phyloP scores from a whole-genome alignment of 2,797 vertebrate genomes.

The Tympanoctomys barrerae region DNA sequence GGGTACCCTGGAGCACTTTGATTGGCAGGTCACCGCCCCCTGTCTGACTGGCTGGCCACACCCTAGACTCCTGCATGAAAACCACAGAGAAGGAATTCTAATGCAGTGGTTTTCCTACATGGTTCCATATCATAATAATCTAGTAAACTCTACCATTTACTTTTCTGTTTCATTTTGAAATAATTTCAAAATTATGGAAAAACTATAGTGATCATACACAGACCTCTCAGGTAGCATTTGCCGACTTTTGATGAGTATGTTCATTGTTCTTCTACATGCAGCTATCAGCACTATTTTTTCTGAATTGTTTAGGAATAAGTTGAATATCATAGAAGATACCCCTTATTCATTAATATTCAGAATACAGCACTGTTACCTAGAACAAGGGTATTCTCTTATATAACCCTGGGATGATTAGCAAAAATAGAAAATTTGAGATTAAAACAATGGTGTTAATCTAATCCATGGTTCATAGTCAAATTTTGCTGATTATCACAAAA shows the following conservation, averaged over 20 bases:
- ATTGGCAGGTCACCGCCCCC: background rate
- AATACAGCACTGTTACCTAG: background rate
- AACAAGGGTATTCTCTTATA: background rate
- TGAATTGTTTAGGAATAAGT: slow-evolving; percentile 1
- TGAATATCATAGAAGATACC: background rate
- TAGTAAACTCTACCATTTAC: background rate
- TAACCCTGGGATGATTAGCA: background rate
- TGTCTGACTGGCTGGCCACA: background rate
- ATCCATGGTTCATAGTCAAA: background rate
- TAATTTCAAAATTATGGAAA: slow-evolving; percentile 61
- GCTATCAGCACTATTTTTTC: background rate
- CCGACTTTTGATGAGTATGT: background rate
- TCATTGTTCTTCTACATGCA: background rate
- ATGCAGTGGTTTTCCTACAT: background rate
- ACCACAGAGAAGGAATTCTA: background rate
- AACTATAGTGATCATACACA: background rate
- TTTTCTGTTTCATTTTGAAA: slow-evolving; percentile 17
- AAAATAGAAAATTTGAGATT: slow-evolving; percentile 36
- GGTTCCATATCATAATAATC: background rate
- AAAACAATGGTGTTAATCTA: background rate
- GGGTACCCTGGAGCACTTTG: background rate
- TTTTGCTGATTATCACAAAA: background rate
- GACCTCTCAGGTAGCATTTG: background rate
- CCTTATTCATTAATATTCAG: background rate
- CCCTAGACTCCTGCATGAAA: background rate